Conservation (phyloP, 2,797 vertebrate species). For the Halcyon badia region DNA sequence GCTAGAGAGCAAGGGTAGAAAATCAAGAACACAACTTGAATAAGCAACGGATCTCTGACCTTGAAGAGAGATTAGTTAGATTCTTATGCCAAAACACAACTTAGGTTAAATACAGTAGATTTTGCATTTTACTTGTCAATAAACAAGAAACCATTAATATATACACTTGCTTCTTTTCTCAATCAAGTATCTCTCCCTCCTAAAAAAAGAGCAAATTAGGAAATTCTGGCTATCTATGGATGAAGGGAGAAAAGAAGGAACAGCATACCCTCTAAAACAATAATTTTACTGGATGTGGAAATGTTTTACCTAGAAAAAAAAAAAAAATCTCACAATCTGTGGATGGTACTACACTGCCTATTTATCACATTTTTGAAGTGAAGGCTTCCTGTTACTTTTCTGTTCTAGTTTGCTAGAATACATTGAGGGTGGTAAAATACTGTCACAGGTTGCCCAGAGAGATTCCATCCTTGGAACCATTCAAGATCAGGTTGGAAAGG, state of each 20-base stretch:
- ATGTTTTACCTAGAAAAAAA: background rate
- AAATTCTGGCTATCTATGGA: background rate
- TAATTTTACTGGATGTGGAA: background rate
- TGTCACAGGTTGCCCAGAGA: background rate
- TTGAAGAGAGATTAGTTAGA: background rate
- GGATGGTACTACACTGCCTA: background rate
- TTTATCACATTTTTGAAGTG: background rate
- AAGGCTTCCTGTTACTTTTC: background rate
- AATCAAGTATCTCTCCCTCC: background rate
- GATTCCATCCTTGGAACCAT: background rate
- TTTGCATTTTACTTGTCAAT: background rate
- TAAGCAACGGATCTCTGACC: background rate
- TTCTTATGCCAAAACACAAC: background rate
- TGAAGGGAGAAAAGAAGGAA: background rate
- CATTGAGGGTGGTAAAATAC: background rate
- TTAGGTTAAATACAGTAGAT: background rate
- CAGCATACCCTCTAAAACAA: background rate
- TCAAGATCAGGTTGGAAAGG: accelerated
- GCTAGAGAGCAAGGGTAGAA: background rate
- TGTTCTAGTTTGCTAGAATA: background rate
- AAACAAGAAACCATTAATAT: background rate
- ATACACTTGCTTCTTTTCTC: background rate
- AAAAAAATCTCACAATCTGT: background rate
- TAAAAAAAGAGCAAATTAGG: background rate
- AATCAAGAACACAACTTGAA: background rate